Conservation (phyloP, 2,888 invertebrate genomes). For the Chrysotoxum bicinctum region DNA sequence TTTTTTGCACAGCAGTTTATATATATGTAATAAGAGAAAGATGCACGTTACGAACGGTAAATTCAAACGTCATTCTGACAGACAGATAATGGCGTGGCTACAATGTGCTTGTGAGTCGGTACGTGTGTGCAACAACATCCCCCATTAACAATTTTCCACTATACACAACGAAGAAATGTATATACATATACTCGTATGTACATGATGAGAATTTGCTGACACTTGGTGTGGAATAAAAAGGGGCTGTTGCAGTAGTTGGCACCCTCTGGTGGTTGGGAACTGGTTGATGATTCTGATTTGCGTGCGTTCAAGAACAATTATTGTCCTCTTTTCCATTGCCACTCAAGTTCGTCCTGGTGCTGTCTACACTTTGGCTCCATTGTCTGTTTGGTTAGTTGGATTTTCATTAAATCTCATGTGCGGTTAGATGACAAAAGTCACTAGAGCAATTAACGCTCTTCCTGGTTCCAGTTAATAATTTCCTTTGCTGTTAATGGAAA, state of each 20-base stretch:
- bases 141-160: constrained; percentile 27
- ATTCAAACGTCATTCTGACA: constrained; percentile 25
- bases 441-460: constrained; percentile 71
- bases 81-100: not conserved
- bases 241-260: not conserved
- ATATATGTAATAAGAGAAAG: not conserved
- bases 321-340: constrained; percentile 37
- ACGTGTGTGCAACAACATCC: constrained; percentile 3
- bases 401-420: constrained; percentile 70
- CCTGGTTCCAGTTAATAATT: constrained; percentile 71
- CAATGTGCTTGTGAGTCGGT: not conserved
- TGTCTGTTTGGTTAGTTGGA: constrained; percentile 60
- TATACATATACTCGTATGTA: too few species aligned
- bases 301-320: constrained; percentile 52
- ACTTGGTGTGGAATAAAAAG: not conserved
- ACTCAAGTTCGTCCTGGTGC: not conserved
- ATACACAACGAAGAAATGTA: constrained; percentile 36
- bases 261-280: not conserved
- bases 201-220: constrained; percentile 41
- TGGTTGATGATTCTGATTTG: constrained; percentile 44
- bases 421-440: constrained; percentile 71
- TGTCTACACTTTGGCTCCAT: constrained; percentile 20
- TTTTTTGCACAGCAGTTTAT: not conserved
- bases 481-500: constrained; percentile 70
- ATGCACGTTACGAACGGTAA: constrained; percentile 16